A percentile compares a stretch with the other conserved stretches of the same genome.
These are phyloP conservation scores for human (Homo sapiens) DNA, from an alignment of 2,113 vertebrate species.

Conservation along the genomic window GRCh38 chr13:98230501-98231000, in stretches of 20 bases:
- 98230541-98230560: not conserved
- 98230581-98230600: rapidly evolving
- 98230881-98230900: too few species aligned
- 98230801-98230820: too few species aligned
- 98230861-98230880: too few species aligned
- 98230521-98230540: not conserved
- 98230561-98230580: not conserved
- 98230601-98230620: not conserved
- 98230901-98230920: too few species aligned
- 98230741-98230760: not conserved
- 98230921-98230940: too few species aligned
- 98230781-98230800: not conserved
- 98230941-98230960: too few species aligned
- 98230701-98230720: too few species aligned
- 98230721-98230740: not conserved
- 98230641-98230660: not conserved
- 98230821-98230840: too few species aligned
- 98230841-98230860: too few species aligned
- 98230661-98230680: not conserved
- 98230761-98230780: not conserved
- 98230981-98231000: too few species aligned
- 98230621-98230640: not conserved
- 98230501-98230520: not conserved
- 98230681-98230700: not conserved
- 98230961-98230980: too few species aligned